A percentile compares a stretch with the other conserved stretches of the same genome.
These are phyloP conservation scores for Phaethon lepturus DNA, from an alignment of 2,113 vertebrate genomes.

Conservation along the genomic window DNA sequence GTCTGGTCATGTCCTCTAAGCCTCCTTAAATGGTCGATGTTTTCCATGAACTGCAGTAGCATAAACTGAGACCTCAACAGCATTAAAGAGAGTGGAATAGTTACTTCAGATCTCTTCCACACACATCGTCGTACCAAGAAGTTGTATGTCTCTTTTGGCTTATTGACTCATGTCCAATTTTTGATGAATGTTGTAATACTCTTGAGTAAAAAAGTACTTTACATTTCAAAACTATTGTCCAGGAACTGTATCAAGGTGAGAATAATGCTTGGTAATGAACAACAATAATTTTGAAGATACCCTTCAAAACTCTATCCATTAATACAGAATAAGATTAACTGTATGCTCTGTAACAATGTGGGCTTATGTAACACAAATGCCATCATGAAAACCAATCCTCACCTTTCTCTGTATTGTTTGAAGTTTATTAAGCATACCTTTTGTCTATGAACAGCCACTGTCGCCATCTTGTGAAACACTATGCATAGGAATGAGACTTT, in stretches of 20 bases:
- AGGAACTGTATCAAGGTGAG: background rate
- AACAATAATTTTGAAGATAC: background rate
- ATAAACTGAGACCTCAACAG: background rate
- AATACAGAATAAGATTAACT: background rate
- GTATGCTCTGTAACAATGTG: background rate
- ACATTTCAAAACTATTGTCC: background rate
- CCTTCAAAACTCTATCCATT: background rate
- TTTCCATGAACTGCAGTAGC: background rate
- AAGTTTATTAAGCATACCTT: constrained; percentile 24
- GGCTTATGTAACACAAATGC: background rate
- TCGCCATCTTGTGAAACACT: constrained; percentile 80
- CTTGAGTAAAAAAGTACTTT: background rate
- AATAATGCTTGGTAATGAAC: background rate
- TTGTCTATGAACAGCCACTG: constrained; percentile 78
- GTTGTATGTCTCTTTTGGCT: background rate
- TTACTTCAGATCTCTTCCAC: background rate
- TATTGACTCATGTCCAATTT: background rate
- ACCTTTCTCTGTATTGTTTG: background rate
- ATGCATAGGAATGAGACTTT: constrained; percentile 93
- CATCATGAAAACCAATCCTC: background rate
- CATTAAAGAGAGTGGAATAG: background rate
- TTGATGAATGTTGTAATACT: background rate
- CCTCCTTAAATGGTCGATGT: fast-evolving
- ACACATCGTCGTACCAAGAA: background rate
- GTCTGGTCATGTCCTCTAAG: background rate